Evolutionary conservation across 1,140 invertebrate genomes (phyloP).

Genomic region (Trichonephila clavipes): DNA sequence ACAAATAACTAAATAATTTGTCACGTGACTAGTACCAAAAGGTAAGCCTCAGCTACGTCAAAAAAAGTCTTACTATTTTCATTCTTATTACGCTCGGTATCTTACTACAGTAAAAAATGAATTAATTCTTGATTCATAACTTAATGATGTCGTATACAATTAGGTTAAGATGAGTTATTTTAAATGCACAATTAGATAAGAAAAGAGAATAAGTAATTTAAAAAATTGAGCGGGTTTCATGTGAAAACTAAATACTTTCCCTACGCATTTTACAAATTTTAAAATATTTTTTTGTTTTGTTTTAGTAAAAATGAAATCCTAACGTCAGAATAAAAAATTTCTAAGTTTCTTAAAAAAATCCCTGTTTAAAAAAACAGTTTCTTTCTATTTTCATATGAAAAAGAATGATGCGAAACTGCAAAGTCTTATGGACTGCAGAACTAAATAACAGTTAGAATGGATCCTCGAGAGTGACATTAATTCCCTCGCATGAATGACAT

Average conservation of each 20-base stretch:
- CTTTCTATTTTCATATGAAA: slow-evolving; percentile 12
- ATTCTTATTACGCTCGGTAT: neutral
- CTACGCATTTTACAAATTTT: neutral
- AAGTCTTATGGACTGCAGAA: neutral
- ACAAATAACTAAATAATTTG: slow-evolving; percentile 19
- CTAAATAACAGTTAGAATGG: slow-evolving; percentile 19
- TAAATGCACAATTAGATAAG: neutral
- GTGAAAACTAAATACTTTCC: slow-evolving; percentile 1
- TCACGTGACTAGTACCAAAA: neutral
- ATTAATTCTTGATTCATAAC: neutral
- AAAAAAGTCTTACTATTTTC: neutral
- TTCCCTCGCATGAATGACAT: slow-evolving; percentile 30
- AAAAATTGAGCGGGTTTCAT: slow-evolving; percentile 7
- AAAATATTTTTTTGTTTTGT: neutral
- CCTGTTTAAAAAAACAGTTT: slow-evolving; percentile 7
- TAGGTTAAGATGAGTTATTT: no score
- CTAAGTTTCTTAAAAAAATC: slow-evolving; percentile 18
- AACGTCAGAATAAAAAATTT: slow-evolving; percentile 31
- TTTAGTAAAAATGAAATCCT: slow-evolving; percentile 15
- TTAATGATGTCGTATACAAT: neutral
- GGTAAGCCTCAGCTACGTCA: neutral
- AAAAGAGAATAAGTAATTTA: neutral
- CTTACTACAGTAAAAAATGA: neutral
- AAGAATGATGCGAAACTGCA: neutral
- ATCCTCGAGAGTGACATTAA: slow-evolving; percentile 17